These are phyloP conservation scores for Menura novaehollandiae DNA, from an alignment of 2,113 vertebrate species.

Conservation along the genomic window DNA sequence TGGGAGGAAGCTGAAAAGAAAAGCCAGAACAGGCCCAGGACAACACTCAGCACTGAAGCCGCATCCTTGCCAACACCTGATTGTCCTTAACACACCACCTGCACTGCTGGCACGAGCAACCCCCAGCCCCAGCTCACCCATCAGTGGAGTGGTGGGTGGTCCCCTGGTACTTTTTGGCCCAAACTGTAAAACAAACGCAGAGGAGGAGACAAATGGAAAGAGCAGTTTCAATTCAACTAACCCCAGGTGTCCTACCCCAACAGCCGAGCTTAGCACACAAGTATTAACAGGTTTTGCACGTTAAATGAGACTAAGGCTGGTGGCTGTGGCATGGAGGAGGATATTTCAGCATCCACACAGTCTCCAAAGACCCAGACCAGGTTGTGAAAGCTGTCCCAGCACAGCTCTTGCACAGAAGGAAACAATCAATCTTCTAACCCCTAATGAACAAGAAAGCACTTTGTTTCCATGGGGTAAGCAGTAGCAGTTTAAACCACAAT, in stretches of 20 bases:
- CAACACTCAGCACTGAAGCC: neutral
- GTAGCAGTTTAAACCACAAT: constrained; percentile 43
- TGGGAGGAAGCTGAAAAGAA: neutral
- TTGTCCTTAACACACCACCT: neutral
- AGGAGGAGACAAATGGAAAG: neutral
- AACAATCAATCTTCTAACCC: constrained; percentile 18
- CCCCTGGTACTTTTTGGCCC: neutral
- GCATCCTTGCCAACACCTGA: neutral
- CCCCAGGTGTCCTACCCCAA: neutral
- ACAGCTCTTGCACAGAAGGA: neutral
- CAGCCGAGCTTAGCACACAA: neutral
- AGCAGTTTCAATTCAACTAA: neutral
- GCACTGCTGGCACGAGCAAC: neutral
- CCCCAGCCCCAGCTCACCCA: neutral
- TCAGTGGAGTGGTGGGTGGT: neutral
- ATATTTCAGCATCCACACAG: neutral
- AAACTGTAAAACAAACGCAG: neutral
- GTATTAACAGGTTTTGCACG: neutral
- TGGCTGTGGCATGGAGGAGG: neutral
- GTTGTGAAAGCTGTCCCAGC: neutral
- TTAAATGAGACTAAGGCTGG: neutral
- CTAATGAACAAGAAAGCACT: constrained; percentile 8
- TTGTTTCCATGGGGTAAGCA: constrained; percentile 49
- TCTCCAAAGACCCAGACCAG: neutral
- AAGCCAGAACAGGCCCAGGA: neutral